phyloP scores from a whole-genome alignment of 2,797 vertebrate genomes.

The Tympanoctomys barrerae region DNA sequence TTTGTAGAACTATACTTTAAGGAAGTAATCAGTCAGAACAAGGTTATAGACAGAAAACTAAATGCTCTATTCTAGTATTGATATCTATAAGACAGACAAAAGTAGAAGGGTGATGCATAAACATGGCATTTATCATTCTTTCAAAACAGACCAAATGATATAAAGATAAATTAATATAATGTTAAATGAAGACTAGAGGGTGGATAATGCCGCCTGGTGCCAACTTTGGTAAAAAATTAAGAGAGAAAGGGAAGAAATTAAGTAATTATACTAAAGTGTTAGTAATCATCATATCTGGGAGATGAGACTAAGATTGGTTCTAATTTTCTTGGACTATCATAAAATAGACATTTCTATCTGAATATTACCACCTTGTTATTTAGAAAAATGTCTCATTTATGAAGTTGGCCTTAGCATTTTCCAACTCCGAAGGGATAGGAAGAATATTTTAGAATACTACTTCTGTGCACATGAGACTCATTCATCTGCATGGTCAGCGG shows the following conservation, averaged over 20 bases:
- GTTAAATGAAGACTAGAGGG: background rate
- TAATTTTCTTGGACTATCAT: background rate
- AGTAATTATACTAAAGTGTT: constrained; percentile 15
- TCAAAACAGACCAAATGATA: constrained; percentile 28
- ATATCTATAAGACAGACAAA: background rate
- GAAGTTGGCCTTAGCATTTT: constrained; percentile 24
- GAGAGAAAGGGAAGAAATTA: background rate
- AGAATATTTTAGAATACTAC: background rate
- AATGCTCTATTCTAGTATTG: background rate
- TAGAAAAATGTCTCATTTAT: constrained; percentile 13
- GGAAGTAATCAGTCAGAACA: background rate
- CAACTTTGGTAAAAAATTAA: constrained; percentile 1
- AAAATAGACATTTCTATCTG: background rate
- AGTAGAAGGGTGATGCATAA: background rate
- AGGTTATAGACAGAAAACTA: constrained; percentile 24
- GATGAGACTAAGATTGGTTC: background rate
- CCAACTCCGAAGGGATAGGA: background rate
- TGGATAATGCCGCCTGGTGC: background rate
- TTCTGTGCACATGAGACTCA: background rate
- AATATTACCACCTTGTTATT: background rate
- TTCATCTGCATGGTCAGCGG: background rate
- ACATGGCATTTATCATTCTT: background rate
- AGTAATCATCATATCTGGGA: background rate
- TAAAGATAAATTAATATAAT: background rate
- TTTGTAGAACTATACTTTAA: background rate